phyloP scores from a whole-genome alignment of 1,140 invertebrate genomes.

The Dysdera silvatica region DNA sequence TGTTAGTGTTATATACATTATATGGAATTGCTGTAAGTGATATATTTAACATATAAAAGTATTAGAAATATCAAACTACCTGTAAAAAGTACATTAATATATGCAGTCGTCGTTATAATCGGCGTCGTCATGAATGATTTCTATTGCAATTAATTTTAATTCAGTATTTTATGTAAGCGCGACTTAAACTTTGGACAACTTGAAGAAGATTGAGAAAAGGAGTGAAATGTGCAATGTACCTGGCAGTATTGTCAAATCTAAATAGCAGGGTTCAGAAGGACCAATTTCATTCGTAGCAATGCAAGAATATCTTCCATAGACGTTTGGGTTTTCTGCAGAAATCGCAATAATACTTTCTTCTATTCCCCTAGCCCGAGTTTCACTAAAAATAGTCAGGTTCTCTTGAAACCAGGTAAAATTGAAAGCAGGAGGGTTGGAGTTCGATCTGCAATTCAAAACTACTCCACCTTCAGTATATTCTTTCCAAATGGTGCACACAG shows the following conservation, averaged over 20 bases:
- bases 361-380: neutral
- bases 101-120: no score
- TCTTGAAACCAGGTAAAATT: slow-evolving; percentile 74
- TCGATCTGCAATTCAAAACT: slow-evolving; percentile 67
- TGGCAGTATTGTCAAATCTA: slow-evolving; percentile 26
- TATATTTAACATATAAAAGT: neutral
- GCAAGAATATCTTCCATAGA: slow-evolving; percentile 33
- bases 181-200: no score
- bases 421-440: slow-evolving; percentile 70
- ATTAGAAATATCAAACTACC: neutral
- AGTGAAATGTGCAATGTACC: slow-evolving; percentile 1
- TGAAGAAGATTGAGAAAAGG: neutral
- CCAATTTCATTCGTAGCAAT: slow-evolving; percentile 34
- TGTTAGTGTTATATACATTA: no score
- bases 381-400: slow-evolving; percentile 35
- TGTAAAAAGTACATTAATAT: no score
- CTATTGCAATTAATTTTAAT: no score
- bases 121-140: no score
- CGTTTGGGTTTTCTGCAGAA: slow-evolving; percentile 9
- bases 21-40: no score
- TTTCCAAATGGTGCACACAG: slow-evolving; percentile 67
- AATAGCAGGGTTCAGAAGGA: slow-evolving; percentile 32
- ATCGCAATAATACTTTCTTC: slow-evolving; percentile 20
- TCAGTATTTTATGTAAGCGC: no score
- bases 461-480: slow-evolving; percentile 55